phyloP scores from a whole-genome alignment of 2,113 vertebrate species.

The Ellobius talpinus region DNA sequence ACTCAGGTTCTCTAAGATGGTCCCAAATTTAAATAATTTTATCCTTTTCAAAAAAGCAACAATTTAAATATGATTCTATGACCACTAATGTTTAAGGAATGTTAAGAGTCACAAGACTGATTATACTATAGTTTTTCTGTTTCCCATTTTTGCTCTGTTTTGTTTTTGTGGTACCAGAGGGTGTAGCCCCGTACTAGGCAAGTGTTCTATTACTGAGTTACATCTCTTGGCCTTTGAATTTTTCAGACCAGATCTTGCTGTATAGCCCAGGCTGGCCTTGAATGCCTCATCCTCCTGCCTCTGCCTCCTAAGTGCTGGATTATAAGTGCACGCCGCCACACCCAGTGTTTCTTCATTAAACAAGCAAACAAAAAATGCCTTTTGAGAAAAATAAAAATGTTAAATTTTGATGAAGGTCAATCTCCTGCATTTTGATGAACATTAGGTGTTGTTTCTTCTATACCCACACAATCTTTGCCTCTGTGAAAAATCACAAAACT shows the following conservation, averaged over 20 bases:
- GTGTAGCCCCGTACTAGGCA: background rate
- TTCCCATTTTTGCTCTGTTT: background rate
- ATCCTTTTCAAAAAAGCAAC: constrained; percentile 40
- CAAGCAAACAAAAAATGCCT: background rate
- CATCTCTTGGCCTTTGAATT: background rate
- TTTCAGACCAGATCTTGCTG: background rate
- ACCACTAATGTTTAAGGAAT: constrained; percentile 35
- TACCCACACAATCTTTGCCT: background rate
- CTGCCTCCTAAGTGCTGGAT: background rate
- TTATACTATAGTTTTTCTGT: background rate
- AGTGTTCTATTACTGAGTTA: background rate
- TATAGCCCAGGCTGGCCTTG: background rate
- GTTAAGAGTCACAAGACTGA: background rate
- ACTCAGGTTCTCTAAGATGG: constrained; percentile 5
- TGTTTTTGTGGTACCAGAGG: background rate
- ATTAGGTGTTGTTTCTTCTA: background rate
- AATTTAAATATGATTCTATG: background rate
- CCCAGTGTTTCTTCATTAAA: background rate
- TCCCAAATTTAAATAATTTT: constrained; percentile 32
- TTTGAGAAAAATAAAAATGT: background rate
- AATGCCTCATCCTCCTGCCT: background rate
- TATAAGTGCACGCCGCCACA: background rate
- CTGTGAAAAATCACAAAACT: background rate
- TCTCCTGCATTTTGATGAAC: background rate
- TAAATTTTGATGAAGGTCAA: background rate